phyloP scores from a whole-genome alignment of 1,140 invertebrate species.

The Asobara japonica region DNA sequence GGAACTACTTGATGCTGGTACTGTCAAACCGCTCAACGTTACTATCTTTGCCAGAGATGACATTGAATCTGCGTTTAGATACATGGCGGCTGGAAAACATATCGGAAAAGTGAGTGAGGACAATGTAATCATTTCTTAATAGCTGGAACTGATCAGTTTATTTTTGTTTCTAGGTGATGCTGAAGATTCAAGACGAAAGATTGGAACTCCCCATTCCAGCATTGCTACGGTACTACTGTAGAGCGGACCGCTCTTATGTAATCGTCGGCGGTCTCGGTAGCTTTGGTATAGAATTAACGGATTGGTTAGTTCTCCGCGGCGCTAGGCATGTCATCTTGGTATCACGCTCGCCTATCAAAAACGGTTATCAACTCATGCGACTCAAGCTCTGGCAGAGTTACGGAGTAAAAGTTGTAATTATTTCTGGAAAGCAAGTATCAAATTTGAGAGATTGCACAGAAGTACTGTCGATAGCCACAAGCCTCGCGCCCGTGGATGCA shows the following conservation, averaged over 20 bases:
- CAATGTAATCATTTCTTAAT: neutral
- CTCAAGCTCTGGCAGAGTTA: conserved; percentile 67
- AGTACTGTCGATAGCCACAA: conserved; percentile 70
- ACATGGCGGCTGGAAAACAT: conserved; percentile 80
- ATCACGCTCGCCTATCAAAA: conserved; percentile 74
- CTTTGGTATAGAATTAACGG: conserved; percentile 81
- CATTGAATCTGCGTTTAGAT: conserved; percentile 66
- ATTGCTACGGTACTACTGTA: conserved; percentile 68
- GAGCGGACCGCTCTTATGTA: conserved; percentile 62
- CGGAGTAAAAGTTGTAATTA: conserved; percentile 66
- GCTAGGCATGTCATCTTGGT: conserved; percentile 76
- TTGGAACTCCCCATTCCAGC: conserved; percentile 54
- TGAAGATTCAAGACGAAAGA: conserved; percentile 69
- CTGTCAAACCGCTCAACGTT: conserved; percentile 63
- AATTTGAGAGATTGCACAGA: conserved; percentile 64
- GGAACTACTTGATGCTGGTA: conserved; percentile 68
- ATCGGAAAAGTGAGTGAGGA: conserved; percentile 72
- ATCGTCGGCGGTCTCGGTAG: conserved; percentile 80
- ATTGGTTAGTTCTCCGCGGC: conserved; percentile 80
- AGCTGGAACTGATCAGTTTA: neutral
- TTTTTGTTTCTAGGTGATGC: conserved; percentile 63
- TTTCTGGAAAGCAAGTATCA: conserved; percentile 64
- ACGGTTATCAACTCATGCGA: conserved; percentile 74
- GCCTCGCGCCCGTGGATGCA: conserved; percentile 75
- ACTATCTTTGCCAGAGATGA: conserved; percentile 62